Percentiles rank a stretch among this genome's conserved stretches.
Evolutionary conservation across 2,797 vertebrate species (phyloP).

Genomic region (Mormyrops boulengeri): DNA sequence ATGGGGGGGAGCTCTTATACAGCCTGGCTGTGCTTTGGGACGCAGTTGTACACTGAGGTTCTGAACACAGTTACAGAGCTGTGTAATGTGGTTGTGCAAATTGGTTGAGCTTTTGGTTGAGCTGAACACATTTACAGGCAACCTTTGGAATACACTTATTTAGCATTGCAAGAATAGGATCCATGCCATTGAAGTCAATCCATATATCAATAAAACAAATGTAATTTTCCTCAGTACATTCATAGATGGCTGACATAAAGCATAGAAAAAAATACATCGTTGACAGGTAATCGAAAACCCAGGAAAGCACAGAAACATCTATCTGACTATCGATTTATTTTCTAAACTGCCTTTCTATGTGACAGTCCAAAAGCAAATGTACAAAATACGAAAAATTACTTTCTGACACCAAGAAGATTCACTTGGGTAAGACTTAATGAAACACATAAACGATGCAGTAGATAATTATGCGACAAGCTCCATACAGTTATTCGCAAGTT

Average conservation of each 20-base stretch:
- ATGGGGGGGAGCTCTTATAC: not conserved
- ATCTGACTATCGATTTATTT: not conserved
- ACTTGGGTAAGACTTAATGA: not conserved
- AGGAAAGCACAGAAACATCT: not conserved
- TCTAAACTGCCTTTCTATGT: not conserved
- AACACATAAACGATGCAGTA: not conserved
- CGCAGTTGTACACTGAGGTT: not conserved
- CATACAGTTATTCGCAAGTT: not conserved
- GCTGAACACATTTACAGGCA: not conserved
- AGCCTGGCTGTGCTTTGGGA: not conserved
- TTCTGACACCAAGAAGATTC: not conserved
- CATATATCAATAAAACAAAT: not conserved
- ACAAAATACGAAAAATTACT: conserved; percentile 10
- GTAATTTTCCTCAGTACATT: not conserved
- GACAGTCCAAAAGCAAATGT: not conserved
- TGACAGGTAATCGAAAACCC: not conserved
- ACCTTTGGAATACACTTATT: not conserved
- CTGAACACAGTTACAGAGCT: not conserved
- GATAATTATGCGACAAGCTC: not conserved
- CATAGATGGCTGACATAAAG: not conserved
- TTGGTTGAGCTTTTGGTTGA: not conserved
- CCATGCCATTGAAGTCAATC: not conserved
- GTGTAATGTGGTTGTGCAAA: not conserved
- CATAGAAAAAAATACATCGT: not conserved
- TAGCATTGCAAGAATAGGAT: not conserved